Evolutionary conservation across 2,888 invertebrate species (phyloP), one percentile per base, ranked within the genome.

Genomic region (Argyra leucocephala): DNA sequence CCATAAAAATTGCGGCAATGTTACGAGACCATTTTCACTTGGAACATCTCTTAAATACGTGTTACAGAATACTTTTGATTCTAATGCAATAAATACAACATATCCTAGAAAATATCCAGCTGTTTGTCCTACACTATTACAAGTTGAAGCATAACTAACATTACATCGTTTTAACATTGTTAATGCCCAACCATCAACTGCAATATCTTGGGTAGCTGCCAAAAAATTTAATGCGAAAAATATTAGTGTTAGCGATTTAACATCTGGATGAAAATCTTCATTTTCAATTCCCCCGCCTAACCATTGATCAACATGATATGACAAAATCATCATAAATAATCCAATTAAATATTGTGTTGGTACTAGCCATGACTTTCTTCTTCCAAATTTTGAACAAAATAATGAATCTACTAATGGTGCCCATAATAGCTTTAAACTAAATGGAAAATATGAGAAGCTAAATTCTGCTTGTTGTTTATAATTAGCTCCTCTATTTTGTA

Each of bases 171-270:
- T 92, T 2, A 99, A 82, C 96, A 99, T 99, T 0, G 98, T 99
- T 15, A 99, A 82, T 0, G 99, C 99, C 99, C 99, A 99, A 23
- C 99, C 99, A 82, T 99, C 99, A 0, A 99, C 98, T 21, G 96
- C 98, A 74, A 99, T 97, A 79, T 99, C 99, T 82, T 99, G 99
- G 1, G 99, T 99, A 2, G 99, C 98, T 6, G 98, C 98, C 72
- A 99, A 82, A 75, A 98, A 96, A 76, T 97, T 98, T 3, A 99
- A 82, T 65, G 87, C 82, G 76, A 98, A 91, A 81, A 99, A 99
- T 66, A 93, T 83, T 18, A 85, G 74, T 0, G 97, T 97, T 26
- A 99, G 82, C 63, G 89, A 78, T 66, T 83, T 84, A 71, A 94
- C 90, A 73, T 90, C 88, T 0, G 93, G 91, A 3, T 76, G 76